Conservation (phyloP, 2,888 invertebrate species). For the Maniola hyperantus region DNA sequence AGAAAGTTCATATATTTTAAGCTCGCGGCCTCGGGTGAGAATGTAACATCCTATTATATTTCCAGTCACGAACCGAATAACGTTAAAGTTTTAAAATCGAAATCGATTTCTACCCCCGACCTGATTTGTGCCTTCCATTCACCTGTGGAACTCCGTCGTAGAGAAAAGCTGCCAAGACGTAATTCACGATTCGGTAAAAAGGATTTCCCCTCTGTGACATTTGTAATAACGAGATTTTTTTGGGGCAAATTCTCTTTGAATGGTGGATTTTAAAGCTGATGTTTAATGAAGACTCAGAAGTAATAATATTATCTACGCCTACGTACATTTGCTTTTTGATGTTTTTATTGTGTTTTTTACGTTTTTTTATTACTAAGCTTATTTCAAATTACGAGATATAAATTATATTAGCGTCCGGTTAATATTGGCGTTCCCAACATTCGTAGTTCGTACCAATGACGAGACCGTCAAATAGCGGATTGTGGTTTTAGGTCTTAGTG, state of each 20-base stretch:
- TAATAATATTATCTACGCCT: background rate
- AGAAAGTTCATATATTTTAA: no score
- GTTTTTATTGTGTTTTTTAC: background rate
- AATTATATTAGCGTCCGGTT: no score
- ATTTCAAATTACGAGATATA: no score
- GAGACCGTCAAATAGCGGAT: no score
- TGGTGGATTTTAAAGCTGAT: conserved; percentile 7
- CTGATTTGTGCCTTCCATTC: conserved; percentile 52
- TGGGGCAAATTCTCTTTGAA: conserved; percentile 26
- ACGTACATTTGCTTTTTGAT: background rate
- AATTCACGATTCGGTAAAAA: conserved; percentile 38
- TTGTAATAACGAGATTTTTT: conserved; percentile 39
- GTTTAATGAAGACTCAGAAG: conserved; percentile 9
- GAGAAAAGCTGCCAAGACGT: conserved; percentile 37
- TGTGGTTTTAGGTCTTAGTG: no score
- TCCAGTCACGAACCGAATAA: conserved; percentile 45
- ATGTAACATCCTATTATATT: conserved; percentile 42
- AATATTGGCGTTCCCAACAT: no score
- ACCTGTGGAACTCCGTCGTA: conserved; percentile 44
- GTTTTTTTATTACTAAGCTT: no score
- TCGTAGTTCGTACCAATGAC: no score
- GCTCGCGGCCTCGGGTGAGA: conserved; percentile 22
- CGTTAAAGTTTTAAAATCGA: conserved; percentile 52
- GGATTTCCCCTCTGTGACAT: conserved; percentile 36
- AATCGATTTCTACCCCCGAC: conserved; percentile 57